Base-by-base conservation (phyloP, 1,140 invertebrate species). In the Aphaenogaster rudis region DNA sequence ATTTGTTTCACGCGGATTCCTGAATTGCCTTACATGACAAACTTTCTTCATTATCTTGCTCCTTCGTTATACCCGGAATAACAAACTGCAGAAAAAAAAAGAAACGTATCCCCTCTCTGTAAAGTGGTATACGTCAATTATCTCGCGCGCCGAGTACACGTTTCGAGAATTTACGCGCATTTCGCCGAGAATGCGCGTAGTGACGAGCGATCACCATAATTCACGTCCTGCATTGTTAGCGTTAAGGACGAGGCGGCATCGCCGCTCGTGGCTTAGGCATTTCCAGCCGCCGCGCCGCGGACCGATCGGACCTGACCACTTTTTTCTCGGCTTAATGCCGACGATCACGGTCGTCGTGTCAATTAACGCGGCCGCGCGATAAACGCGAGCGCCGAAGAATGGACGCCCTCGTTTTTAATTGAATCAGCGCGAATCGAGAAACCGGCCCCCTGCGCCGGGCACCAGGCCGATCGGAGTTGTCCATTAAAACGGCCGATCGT, bases 401-500 rank as follows among this genome's bases (percentile, higher is more conserved):
- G 86, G 76, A 81, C 86, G 81, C 76, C 86, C 90, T 91, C 77
- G 61, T 88, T 90, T 91, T 90, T 91, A 90, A 91, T 91, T 90
- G 89, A 91, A 91, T 91, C 89, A 69, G n/a, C 71, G 78, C 77
- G 74, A 91, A 88, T 88, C 80, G 86, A 88, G 59, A 69, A 88
- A 88, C 80, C 88, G 80, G 76, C 54, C 54, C n/a, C 2, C 61
- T 67, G 63, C 69, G 50, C 79, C 28, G 28, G 57, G 50, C 57
- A 57, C 88, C 15, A 21, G 28, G 54, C 42, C 57, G 39, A 48
- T 81, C 74, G 81, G 86, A 71, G 82, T 86, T 28, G 89, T 88
- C 90, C 89, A 90, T 88, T 90, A 90, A 90, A 90, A 89, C 87
- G 90, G 59, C 74, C 87, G 90, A 91, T 90, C 88, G 80, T 88